Conservation (phyloP, 2,888 invertebrate genomes). For the Julus scanicus region DNA sequence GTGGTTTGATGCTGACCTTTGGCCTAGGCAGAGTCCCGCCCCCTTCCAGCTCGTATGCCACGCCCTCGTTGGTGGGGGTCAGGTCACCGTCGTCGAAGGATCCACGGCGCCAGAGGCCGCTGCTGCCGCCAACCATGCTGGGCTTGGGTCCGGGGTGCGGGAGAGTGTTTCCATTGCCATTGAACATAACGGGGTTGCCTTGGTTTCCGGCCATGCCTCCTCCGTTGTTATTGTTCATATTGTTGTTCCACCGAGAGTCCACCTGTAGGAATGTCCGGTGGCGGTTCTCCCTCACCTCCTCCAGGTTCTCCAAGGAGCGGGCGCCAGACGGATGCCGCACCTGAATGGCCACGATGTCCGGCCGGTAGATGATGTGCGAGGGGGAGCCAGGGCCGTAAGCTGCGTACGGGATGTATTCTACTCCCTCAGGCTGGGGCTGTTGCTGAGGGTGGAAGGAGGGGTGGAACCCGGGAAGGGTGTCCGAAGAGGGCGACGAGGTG, state of each 20-base stretch:
- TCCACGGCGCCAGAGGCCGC: slow-evolving; percentile 73
- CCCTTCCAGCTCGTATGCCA: slow-evolving; percentile 57
- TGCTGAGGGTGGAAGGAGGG: background rate
- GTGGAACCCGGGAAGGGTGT: slow-evolving; percentile 5
- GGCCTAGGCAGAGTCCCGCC: slow-evolving; percentile 89
- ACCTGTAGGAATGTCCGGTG: slow-evolving; percentile 56
- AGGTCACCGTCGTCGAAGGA: slow-evolving; percentile 91
- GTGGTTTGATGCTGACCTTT: slow-evolving; percentile 80
- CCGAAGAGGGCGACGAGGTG: slow-evolving; percentile 28
- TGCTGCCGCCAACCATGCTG: slow-evolving; percentile 28
- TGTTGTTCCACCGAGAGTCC: slow-evolving; percentile 47
- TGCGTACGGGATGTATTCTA: slow-evolving; percentile 49
- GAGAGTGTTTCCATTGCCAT: background rate
- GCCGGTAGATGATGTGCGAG: slow-evolving; percentile 63
- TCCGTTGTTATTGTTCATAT: slow-evolving; percentile 53
- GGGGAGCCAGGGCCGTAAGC: slow-evolving; percentile 54
- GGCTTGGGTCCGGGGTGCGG: background rate
- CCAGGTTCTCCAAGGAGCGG: slow-evolving; percentile 58
- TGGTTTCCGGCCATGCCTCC: background rate
- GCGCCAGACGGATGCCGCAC: slow-evolving; percentile 61
- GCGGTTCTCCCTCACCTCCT: slow-evolving; percentile 54
- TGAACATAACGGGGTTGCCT: slow-evolving; percentile 49
- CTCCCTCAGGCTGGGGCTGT: background rate
- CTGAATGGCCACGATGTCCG: slow-evolving; percentile 68
- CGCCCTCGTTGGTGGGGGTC: slow-evolving; percentile 83